Conservation (phyloP, 2,113 vertebrate species). For the Rhineura floridana region DNA sequence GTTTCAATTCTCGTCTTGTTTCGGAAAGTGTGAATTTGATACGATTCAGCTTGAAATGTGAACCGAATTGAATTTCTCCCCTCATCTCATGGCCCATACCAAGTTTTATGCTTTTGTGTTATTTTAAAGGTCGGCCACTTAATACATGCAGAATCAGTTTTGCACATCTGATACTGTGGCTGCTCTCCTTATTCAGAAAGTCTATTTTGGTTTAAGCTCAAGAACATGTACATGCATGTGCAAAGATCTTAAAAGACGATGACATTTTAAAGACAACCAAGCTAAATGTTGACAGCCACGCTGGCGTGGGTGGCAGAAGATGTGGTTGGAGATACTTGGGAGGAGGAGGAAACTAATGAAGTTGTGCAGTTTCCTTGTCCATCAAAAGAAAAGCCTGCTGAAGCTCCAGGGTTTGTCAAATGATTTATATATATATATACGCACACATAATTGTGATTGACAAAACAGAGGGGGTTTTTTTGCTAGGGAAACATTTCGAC, state of each 20-base stretch:
- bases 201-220: neutral
- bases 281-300: conserved; percentile 67
- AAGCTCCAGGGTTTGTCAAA: conserved; percentile 23
- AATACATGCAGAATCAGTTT: neutral
- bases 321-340: conserved; percentile 77
- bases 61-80: no score
- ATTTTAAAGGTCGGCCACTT: neutral
- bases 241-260: conserved; percentile 64
- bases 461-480: no score
- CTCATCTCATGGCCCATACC: no score
- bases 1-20: no score
- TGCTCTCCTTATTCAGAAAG: neutral
- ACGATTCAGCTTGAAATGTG: no score
- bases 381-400: conserved; percentile 54
- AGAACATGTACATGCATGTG: conserved; percentile 11
- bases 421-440: conserved; percentile 1
- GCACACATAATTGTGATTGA: no score
- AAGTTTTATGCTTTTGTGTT: neutral
- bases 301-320: conserved; percentile 73
- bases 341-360: conserved; percentile 79
- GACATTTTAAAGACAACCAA: conserved; percentile 77
- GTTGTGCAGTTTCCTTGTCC: conserved; percentile 77
- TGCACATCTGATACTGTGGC: neutral
- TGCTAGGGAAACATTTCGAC: no score
- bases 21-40: no score